These are phyloP conservation scores for Alcedo atthis DNA, from an alignment of 2,797 vertebrate genomes.

Conservation along the genomic window DNA sequence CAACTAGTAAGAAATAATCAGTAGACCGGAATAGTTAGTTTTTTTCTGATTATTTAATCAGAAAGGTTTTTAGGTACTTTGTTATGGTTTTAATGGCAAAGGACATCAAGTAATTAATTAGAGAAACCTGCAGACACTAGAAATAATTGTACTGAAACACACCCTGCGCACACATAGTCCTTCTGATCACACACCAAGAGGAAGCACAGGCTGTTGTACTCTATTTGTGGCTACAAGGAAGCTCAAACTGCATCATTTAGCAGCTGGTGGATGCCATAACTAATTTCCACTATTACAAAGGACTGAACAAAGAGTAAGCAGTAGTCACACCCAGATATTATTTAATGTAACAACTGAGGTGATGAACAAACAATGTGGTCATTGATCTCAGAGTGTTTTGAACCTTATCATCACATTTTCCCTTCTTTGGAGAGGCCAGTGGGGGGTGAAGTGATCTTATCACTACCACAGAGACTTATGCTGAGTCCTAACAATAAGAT, in stretches of 20 bases:
- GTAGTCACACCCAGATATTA: neutral
- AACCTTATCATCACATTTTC: neutral
- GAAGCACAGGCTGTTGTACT: neutral
- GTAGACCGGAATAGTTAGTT: conserved; percentile 21
- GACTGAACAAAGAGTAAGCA: neutral
- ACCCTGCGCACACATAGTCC: neutral
- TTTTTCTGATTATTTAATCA: conserved; percentile 53
- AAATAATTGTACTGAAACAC: conserved; percentile 19
- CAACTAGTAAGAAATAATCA: conserved; percentile 22
- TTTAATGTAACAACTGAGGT: neutral
- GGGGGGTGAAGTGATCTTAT: neutral
- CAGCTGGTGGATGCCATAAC: neutral
- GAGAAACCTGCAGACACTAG: conserved; percentile 3
- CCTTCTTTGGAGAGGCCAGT: neutral
- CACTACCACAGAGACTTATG: neutral
- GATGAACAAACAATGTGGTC: neutral
- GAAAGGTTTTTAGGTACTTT: conserved; percentile 15
- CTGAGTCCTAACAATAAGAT: neutral
- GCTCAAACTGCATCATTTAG: conserved; percentile 40
- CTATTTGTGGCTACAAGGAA: neutral
- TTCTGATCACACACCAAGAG: neutral
- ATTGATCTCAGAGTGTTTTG: neutral
- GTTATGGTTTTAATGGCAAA: conserved; percentile 47
- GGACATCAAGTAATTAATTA: conserved; percentile 22
- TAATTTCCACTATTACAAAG: conserved; percentile 48